These are phyloP conservation scores for Troides aeacus DNA, from an alignment of 2,888 invertebrate species.

Conservation along the genomic window DNA sequence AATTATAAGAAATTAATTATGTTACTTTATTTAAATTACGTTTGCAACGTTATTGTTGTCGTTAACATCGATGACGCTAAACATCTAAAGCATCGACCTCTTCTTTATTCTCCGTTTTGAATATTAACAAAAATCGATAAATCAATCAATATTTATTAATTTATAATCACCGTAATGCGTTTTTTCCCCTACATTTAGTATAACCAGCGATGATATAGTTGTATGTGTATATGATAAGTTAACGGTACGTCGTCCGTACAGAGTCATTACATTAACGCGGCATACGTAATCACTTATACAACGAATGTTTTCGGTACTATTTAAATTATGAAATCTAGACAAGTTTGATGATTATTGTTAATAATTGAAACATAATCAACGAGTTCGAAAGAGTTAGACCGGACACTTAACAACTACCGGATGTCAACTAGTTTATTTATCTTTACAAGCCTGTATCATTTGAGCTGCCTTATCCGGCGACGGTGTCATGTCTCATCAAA, in stretches of 20 bases:
- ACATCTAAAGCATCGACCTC: background rate
- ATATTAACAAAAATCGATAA: background rate
- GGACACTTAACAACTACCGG: background rate
- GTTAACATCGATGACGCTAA: background rate
- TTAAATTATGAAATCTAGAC: background rate
- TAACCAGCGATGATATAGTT: background rate
- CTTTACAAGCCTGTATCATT: slow-evolving; percentile 24
- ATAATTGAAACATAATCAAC: background rate
- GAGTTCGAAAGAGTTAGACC: background rate
- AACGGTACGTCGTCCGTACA: too few relatives aligned
- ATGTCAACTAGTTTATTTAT: slow-evolving; percentile 4
- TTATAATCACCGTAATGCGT: background rate
- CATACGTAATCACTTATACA: background rate
- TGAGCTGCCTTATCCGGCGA: slow-evolving; percentile 17
- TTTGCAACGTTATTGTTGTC: slow-evolving; percentile 54
- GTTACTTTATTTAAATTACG: slow-evolving; percentile 49
- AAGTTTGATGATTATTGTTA: background rate
- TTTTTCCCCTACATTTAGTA: background rate
- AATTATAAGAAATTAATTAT: slow-evolving; percentile 52
- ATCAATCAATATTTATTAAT: background rate
- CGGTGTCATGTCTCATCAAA: background rate
- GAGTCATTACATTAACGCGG: background rate
- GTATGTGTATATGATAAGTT: too few relatives aligned
- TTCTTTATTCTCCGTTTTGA: background rate
- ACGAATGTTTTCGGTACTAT: background rate